Base-by-base conservation (phyloP, 2,888 invertebrate species). In the Plagodis pulveraria region DNA sequence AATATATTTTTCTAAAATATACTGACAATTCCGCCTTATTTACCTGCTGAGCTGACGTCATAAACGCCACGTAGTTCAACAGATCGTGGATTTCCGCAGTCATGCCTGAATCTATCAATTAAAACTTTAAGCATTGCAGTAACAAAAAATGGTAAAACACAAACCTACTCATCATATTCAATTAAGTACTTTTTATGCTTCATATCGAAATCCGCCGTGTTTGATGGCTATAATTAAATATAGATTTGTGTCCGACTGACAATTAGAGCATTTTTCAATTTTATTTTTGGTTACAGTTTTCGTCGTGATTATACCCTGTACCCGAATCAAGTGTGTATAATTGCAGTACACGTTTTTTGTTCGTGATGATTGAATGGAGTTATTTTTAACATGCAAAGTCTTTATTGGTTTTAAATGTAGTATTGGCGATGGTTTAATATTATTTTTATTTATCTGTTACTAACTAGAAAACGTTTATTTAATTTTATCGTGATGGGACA, bases 211-310 rank as follows among this genome's bases (percentile, higher is more conserved):
- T 11, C 32, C 32, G 43, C 46, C 34, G n/a, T 49, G 62, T 51
- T n/a, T 64, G 66, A 71, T 59, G 59, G 38, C 47, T 7, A 70
- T 66, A 72, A 80, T 80, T 78, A 80, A 77, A 81, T 74, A 71
- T 69, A 77, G 73, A 83, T 83, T 83, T 79, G 69, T 68, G 55
- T 63, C 50, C 47, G 67, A 40, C 43, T 33, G 41, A 41, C 49
- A 47, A 52, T 50, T 55, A 47, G 47, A 51, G 55, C 46, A 57
- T 60, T 58, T 62, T 56, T 58, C 55, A 54, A 53, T 59, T 40
- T 56, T 51, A 4, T 40, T 41, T 56, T 56, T 6, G 41, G 41
- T 50, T 53, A 50, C 47, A 22, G 43, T 43, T 51, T 51, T 51
- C 34, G 6, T 35, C 8, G 45, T 46, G 38, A 49, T 53, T 63